Evolutionary conservation across 2,888 invertebrate species (phyloP).

Genomic region (Panorpa germanica): DNA sequence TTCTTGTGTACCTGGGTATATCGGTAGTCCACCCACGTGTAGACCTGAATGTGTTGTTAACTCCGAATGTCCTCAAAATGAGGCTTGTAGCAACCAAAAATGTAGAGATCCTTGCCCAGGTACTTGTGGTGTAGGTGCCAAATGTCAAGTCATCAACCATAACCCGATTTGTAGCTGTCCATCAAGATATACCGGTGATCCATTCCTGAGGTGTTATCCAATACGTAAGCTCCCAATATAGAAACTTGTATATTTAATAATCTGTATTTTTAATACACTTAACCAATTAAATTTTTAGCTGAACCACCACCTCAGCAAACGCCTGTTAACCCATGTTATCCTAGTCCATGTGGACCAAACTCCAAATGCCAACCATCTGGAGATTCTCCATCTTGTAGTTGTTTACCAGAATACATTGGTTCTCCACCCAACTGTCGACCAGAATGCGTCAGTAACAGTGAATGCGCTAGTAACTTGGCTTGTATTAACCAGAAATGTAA

Average conservation of each 20-base stretch:
- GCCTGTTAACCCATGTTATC: conserved; percentile 46
- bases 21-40: conserved; percentile 60
- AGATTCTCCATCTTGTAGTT: conserved; percentile 55
- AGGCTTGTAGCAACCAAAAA: conserved; percentile 61
- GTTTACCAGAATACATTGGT: conserved; percentile 43
- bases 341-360: conserved; percentile 67
- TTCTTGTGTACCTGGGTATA: conserved; percentile 47
- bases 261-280: conserved; percentile 10
- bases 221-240: conserved; percentile 21
- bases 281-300: conserved; percentile 18
- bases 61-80: conserved; percentile 51
- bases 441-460: conserved; percentile 60
- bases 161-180: conserved; percentile 65
- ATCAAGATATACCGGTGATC: conserved; percentile 47
- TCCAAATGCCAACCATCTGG: conserved; percentile 48
- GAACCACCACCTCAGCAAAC: conserved; percentile 25
- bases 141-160: conserved; percentile 61
- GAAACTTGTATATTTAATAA: neutral
- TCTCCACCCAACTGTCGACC: conserved; percentile 60
- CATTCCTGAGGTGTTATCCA: conserved; percentile 46
- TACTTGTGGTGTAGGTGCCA: conserved; percentile 57
- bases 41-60: conserved; percentile 58
- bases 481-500: conserved; percentile 60
- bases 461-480: conserved; percentile 46
- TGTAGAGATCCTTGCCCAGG: conserved; percentile 69